Evolutionary conservation across 1,140 invertebrate genomes (phyloP).

Genomic region (Zaprionus africanus): DNA sequence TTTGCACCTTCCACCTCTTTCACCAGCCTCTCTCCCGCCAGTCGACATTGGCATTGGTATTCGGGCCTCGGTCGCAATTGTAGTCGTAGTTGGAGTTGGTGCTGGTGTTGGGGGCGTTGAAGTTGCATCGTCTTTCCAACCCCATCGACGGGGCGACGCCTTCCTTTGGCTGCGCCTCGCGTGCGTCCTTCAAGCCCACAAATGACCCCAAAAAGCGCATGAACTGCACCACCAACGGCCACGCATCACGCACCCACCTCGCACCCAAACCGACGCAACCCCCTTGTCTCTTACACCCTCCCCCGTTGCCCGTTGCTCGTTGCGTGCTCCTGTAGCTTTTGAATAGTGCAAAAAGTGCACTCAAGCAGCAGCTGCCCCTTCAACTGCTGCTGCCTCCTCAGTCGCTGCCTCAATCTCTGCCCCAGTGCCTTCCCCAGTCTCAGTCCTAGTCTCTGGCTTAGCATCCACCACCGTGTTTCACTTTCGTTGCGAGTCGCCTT

Average conservation of each 20-base stretch:
- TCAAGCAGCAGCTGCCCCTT: conserved; percentile 49
- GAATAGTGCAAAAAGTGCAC: conserved; percentile 81
- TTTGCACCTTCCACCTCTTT: conserved; percentile 34
- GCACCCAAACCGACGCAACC: neutral
- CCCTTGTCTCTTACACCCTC: conserved; percentile 14
- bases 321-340: conserved; percentile 48
- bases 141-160: conserved; percentile 22
- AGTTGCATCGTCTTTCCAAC: conserved; percentile 37
- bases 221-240: conserved; percentile 42
- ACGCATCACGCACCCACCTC: neutral
- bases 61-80: neutral
- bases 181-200: conserved; percentile 61
- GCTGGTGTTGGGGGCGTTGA: conserved; percentile 22
- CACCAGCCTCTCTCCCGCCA: neutral
- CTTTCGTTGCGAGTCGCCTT: conserved; percentile 63
- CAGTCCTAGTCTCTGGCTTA: conserved; percentile 15
- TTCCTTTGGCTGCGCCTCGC: conserved; percentile 44
- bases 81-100: neutral
- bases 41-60: conserved; percentile 35
- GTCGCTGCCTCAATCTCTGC: conserved; percentile 7
- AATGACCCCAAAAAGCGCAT: conserved; percentile 42
- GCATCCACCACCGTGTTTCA: conserved; percentile 74
- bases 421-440: neutral
- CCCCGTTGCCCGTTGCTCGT: conserved; percentile 1
- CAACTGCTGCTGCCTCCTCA: conserved; percentile 3